A percentile compares a stretch with the other conserved stretches of the same genome.
Conservation (phyloP, 2,888 invertebrate genomes). For the Phragmatobia fuliginosa region DNA sequence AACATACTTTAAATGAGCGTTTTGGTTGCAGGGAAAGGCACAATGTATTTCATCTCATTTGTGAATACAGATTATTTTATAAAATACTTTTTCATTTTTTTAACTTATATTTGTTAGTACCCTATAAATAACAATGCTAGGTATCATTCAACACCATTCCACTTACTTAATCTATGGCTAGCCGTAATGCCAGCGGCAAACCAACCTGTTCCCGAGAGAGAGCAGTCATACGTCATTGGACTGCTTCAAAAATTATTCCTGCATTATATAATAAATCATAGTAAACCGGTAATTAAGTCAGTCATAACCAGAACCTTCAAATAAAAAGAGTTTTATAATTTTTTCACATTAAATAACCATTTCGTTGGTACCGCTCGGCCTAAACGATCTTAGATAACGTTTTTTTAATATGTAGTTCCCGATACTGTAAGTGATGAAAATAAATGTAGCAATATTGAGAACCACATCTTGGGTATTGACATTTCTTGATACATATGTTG, state of each 20-base stretch:
- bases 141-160: slow-evolving; percentile 4
- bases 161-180: slow-evolving; percentile 42
- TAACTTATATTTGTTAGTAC: neutral
- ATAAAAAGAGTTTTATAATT: slow-evolving; percentile 81
- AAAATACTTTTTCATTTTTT: neutral
- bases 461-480: slow-evolving; percentile 22
- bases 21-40: too few species aligned
- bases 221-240: slow-evolving; percentile 82
- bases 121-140: too few species aligned
- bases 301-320: slow-evolving; percentile 81
- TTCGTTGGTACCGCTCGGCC: slow-evolving; percentile 60
- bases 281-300: slow-evolving; percentile 86
- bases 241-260: slow-evolving; percentile 81
- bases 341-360: slow-evolving; percentile 86
- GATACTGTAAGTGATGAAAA: slow-evolving; percentile 49
- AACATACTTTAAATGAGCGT: too few species aligned
- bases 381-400: slow-evolving; percentile 77
- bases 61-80: too few species aligned
- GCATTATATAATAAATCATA: slow-evolving; percentile 85
- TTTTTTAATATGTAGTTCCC: slow-evolving; percentile 54
- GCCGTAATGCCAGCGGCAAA: slow-evolving; percentile 78
- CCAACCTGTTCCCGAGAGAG: slow-evolving; percentile 76
- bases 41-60: too few species aligned
- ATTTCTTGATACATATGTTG: neutral
- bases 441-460: slow-evolving; percentile 55